Evolutionary conservation across 1,140 invertebrate genomes (phyloP).

Genomic region (Cydia pomonella): DNA sequence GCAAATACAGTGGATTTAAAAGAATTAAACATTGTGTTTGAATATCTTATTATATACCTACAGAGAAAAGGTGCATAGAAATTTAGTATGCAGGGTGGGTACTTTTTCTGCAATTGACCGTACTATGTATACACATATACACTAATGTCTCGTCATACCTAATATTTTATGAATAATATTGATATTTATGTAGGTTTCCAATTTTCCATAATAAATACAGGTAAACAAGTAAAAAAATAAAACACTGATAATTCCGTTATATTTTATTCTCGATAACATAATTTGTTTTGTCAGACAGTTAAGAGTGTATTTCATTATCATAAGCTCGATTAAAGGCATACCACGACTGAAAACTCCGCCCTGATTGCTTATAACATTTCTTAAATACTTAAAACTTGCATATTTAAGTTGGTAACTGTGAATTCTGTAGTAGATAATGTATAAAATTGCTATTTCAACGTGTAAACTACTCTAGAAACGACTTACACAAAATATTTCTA

Average conservation of each 20-base stretch:
- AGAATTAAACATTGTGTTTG: conserved; percentile 46
- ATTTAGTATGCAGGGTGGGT: too few relatives aligned
- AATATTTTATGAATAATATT: not conserved
- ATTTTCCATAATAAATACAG: not conserved
- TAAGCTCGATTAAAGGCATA: conserved; percentile 56
- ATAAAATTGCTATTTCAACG: conserved; percentile 21
- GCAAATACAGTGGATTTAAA: conserved; percentile 63
- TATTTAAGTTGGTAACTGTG: not conserved
- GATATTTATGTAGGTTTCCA: not conserved
- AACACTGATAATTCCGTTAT: not conserved
- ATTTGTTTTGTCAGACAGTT: conserved; percentile 26
- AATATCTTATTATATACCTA: conserved; percentile 34
- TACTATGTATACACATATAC: conserved; percentile 26
- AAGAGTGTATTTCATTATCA: conserved; percentile 30
- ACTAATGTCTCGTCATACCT: not conserved
- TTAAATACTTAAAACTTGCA: conserved; percentile 10
- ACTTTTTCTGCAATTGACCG: too few relatives aligned
- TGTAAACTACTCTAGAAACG: conserved; percentile 5
- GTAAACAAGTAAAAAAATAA: not conserved
- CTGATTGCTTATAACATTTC: conserved; percentile 9
- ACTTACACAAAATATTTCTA: conserved; percentile 3
- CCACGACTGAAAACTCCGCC: conserved; percentile 40
- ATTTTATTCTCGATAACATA: conserved; percentile 33
- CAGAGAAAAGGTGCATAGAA: too few relatives aligned
- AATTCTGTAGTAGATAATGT: not conserved